phyloP scores from a whole-genome alignment of 2,888 invertebrate species.

The Sturmia bella region DNA sequence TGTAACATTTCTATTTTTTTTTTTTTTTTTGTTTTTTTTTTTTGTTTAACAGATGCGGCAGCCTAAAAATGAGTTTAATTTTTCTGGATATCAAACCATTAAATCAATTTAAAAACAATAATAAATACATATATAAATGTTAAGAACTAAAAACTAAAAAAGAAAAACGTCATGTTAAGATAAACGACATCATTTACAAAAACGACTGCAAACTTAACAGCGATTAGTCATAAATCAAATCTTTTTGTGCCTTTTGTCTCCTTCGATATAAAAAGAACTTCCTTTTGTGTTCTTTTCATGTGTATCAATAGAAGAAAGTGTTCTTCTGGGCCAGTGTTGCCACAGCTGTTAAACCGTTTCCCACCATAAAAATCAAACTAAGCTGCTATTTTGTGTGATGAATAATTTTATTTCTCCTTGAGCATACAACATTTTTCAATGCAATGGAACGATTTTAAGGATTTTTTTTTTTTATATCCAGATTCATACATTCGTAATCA shows the following conservation, averaged over 20 bases:
- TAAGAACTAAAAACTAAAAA: background rate
- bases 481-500: no score
- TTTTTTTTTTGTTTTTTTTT: no score
- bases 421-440: no score
- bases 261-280: slow-evolving; percentile 52
- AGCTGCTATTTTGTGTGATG: no score
- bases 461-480: no score
- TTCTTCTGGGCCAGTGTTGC: no score
- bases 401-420: no score
- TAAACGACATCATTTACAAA: slow-evolving; percentile 64
- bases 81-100: slow-evolving; percentile 41
- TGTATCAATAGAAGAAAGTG: slow-evolving; percentile 41
- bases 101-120: slow-evolving; percentile 53
- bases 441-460: no score
- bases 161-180: slow-evolving; percentile 50
- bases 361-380: no score
- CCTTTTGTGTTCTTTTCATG: slow-evolving; percentile 39
- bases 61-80: slow-evolving; percentile 37
- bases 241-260: slow-evolving; percentile 62
- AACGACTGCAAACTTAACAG: slow-evolving; percentile 61
- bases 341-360: no score
- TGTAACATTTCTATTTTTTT: background rate
- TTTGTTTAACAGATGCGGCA: background rate
- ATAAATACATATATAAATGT: slow-evolving; percentile 14
- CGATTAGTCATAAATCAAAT: slow-evolving; percentile 67